Percentiles rank a stretch among this genome's conserved stretches.
These are phyloP conservation scores for Cladorhizidae sp. DNA, from an alignment of 37 sponge, comb jelly and placozoan species.

Conservation along the genomic window DNA sequence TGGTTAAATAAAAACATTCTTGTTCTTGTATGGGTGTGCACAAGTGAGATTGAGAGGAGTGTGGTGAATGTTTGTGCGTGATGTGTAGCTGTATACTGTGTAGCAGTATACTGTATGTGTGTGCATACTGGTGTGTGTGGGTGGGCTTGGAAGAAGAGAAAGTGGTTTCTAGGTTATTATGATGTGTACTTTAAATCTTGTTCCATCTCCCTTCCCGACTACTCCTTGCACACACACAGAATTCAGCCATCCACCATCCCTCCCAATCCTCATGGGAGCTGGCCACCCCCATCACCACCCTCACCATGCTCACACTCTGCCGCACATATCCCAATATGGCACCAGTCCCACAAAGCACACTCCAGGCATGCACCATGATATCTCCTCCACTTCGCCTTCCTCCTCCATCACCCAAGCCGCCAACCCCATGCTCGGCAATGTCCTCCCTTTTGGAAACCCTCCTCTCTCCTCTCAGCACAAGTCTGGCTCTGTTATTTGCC, in stretches of 20 bases:
- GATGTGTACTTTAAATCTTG: too few relatives aligned
- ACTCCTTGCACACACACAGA: conserved; percentile 1
- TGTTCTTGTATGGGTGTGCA: too few relatives aligned
- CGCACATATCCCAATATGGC: conserved; percentile 1
- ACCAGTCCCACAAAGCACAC: neutral
- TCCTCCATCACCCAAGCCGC: neutral
- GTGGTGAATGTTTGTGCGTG: too few relatives aligned
- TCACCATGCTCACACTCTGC: conserved; percentile 1
- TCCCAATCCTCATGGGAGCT: neutral
- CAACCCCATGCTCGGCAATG: conserved; percentile 25
- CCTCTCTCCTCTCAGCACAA: conserved; percentile 15
- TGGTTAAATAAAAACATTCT: too few relatives aligned
- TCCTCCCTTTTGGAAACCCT: conserved; percentile 33
- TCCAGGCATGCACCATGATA: neutral
- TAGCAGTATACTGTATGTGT: too few relatives aligned
- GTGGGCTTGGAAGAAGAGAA: too few relatives aligned
- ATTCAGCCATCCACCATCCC: neutral
- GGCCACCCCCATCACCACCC: neutral
- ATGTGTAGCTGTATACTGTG: too few relatives aligned
- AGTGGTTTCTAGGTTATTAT: too few relatives aligned
- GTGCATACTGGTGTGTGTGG: too few relatives aligned
- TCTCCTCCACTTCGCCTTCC: neutral
- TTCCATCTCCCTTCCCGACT: too few relatives aligned
- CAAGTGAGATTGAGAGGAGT: too few relatives aligned
- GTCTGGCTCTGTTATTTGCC: conserved; percentile 40